Evolutionary conservation across 2,113 vertebrate genomes (phyloP), one percentile per base, ranked within the genome.

Genomic region (Peromyscus californicus): DNA sequence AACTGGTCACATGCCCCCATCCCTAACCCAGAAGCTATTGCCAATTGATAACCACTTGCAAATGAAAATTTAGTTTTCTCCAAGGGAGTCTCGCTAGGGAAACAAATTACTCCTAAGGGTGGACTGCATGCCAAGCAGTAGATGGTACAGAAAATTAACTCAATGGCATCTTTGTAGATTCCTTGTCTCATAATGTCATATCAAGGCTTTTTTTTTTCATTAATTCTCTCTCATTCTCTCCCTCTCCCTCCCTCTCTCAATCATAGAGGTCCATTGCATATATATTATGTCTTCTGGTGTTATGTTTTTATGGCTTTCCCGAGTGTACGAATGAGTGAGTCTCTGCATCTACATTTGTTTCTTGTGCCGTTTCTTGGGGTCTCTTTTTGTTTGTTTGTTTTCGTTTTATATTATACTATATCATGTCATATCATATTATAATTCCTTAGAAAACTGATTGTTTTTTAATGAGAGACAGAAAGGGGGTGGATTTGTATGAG

Each of bases 211-310:
- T 29, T 39, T 39, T 61, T 22, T 39, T 39, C 12, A 70, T 70
- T 70, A 70, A 70, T 83, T 83, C 51, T 12, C 4, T 54, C 31
- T 24, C 51, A 51, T 59, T 39, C 21, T 15, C 21, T n/a, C 17
- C 5, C 16, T 5, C 4, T 0, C 0, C 4, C 15, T 16, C 26
- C 17, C 16, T 36, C 31, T 54, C 21, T 59, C 51, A 26, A n/a
- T n/a, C 36, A n/a, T 21, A 74, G 13, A 63, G 13, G 24, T 17
- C 13, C 22, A 29, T 4, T 39, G n/a, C 22, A 84, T 63, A 84
- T 29, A 61, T 63, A 26, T 61, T 39, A 39, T 9, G 0, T 36
- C 80, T 83, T 83, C 57, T 9, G 13, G 36, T 61, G 24, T 83
- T 61, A 22, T 16, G 12, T 83, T 82, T 59, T 61, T 39, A 61